These are phyloP conservation scores for Xylocopa sonorina DNA, from an alignment of 1,140 invertebrate species.

Conservation along the genomic window DNA sequence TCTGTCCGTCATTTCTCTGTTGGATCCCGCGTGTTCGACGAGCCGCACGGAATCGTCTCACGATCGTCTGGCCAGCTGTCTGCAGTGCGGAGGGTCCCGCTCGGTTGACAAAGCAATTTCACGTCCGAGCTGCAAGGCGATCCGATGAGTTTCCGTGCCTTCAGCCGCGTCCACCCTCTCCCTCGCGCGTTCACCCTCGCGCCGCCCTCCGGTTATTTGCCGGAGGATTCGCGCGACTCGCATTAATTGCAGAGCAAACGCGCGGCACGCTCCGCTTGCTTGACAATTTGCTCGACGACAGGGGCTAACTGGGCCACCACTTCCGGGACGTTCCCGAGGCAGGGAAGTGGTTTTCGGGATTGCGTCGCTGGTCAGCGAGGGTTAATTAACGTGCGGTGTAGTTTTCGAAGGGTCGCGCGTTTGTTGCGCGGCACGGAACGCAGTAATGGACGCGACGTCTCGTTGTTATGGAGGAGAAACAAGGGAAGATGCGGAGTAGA, in stretches of 20 bases:
- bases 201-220: slow-evolving; percentile 29
- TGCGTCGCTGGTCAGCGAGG: background rate
- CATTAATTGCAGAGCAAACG: slow-evolving; percentile 48
- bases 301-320: slow-evolving; percentile 4
- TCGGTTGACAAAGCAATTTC: slow-evolving; percentile 67
- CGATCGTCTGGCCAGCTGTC: slow-evolving; percentile 51
- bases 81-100: slow-evolving; percentile 30
- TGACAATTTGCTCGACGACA: slow-evolving; percentile 25
- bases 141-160: slow-evolving; percentile 38
- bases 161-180: background rate
- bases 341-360: background rate
- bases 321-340: background rate
- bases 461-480: no score
- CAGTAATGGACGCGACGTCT: no score
- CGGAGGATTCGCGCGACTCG: slow-evolving; percentile 38
- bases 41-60: slow-evolving; percentile 59
- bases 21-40: slow-evolving; percentile 36
- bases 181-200: background rate
- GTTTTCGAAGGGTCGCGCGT: no score
- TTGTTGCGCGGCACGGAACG: no score
- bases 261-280: slow-evolving; percentile 22
- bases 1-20: slow-evolving; percentile 6
- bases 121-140: slow-evolving; percentile 48
- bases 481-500: no score
- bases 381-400: background rate